These are phyloP conservation scores for Artibeus jamaicensis DNA, from an alignment of 2,797 vertebrate species.

Conservation along the genomic window DNA sequence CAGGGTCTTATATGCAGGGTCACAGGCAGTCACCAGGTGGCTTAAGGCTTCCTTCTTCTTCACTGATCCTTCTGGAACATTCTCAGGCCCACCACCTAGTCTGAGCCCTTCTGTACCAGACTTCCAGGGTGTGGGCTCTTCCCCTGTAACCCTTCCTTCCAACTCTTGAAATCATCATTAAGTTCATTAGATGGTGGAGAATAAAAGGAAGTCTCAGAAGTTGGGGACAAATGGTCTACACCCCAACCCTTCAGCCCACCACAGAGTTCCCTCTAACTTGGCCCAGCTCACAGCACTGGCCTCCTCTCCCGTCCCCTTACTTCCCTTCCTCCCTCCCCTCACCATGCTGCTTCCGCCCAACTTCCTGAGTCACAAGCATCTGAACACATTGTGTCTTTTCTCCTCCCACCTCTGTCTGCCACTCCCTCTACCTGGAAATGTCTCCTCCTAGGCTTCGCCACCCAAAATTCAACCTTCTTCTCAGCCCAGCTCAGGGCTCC, in stretches of 20 bases:
- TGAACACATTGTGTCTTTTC: too few species aligned
- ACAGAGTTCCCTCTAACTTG: too few species aligned
- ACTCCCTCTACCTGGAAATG: background rate
- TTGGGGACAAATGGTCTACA: background rate
- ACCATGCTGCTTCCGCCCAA: background rate
- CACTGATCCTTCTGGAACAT: fast-evolving
- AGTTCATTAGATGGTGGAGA: background rate
- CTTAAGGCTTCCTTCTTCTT: background rate
- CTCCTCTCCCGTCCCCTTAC: background rate
- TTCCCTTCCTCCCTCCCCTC: background rate
- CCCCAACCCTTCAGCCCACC: background rate
- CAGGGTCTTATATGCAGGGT: background rate
- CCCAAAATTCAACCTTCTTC: background rate
- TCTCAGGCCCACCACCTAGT: background rate
- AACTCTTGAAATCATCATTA: background rate
- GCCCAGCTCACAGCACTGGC: background rate
- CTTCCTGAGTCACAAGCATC: background rate
- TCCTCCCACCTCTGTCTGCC: background rate
- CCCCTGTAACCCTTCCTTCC: background rate
- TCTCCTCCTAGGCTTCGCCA: background rate
- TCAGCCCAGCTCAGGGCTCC: background rate
- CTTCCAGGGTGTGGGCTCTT: background rate
- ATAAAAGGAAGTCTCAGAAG: too few species aligned
- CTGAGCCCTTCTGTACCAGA: background rate
- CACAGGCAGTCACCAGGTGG: background rate